Evolutionary conservation across 2,113 vertebrate species (phyloP), one percentile per base, ranked within the genome.

Genomic region (Mastomys natalensis): DNA sequence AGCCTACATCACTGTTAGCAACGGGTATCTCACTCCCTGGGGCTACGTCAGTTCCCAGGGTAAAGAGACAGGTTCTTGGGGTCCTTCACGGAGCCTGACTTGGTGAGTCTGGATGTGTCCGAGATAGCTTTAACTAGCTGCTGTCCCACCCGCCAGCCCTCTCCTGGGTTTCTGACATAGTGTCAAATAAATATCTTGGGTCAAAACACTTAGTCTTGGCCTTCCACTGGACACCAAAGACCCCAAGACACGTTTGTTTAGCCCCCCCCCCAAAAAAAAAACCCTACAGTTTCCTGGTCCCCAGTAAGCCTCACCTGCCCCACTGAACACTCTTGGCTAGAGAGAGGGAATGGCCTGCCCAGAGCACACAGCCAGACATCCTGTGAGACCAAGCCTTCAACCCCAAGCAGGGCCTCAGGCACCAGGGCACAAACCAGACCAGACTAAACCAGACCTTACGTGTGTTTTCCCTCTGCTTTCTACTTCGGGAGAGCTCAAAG

Each of bases 401-500:
- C 5, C 51, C 4, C 0, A 85, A 26, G 48, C 31, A 66, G 40
- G 89, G n/a, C 68, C 48, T 3, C 0, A 68, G 31, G 48, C 45
- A 21, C 37, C 11, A 64, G 16, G 34, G 70, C 43, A 48, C 51
- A 24, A 64, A 76, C 29, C 17, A 90, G 48, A 15, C 45, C 85
- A 90, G 76, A 40, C 64, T 21, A 70, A 37, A 68, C 45, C 45
- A 53, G 45, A 68, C 7, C 21, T 8, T 29, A 76, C 10, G 3
- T 64, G 60, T 58, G 85, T 92, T 90, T 95, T 89, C 72, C 62
- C 92, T 97, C 85, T 24, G 40, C 17, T 43, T 73, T 90, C 85
- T 86, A 22, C 85, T 95, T 95, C 53, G 37, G 85, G 64, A 92
- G 21, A 94, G 73, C 95, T 93, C 95, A 97, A 81, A 97, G 51